Conservation (phyloP, 2,113 vertebrate genomes). For the Hemicordylus capensis region DNA sequence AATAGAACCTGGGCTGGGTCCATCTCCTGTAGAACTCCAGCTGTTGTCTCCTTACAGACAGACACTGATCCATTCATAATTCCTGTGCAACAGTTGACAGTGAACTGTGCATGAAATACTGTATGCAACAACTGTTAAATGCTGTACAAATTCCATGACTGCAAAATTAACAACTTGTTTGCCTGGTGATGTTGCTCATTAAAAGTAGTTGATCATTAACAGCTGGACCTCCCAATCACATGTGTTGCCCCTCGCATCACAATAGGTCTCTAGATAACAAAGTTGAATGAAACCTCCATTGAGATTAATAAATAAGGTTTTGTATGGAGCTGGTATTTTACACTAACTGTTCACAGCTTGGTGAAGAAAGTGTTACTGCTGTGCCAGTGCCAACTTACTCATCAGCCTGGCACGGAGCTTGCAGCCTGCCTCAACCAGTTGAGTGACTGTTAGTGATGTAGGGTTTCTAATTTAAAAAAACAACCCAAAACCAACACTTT, state of each 20-base stretch:
- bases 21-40: background rate
- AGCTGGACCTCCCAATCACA: background rate
- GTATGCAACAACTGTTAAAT: conserved; percentile 9
- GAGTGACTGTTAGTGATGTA: background rate
- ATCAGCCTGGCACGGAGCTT: background rate
- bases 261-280: background rate
- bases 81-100: background rate
- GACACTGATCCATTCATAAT: background rate
- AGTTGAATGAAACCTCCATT: background rate
- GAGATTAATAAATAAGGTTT: background rate
- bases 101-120: background rate
- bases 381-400: background rate
- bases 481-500: too few relatives aligned
- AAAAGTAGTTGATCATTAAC: conserved; percentile 7
- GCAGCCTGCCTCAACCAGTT: background rate
- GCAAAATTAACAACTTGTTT: conserved; percentile 4
- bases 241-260: conserved; percentile 2
- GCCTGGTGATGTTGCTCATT: background rate
- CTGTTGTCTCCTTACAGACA: background rate
- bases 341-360: fast-evolving
- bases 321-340: background rate
- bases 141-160: background rate
- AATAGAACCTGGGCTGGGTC: background rate
- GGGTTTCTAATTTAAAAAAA: background rate
- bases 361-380: background rate